Evolutionary conservation across 1,140 invertebrate species (phyloP).

Genomic region (Trachymyrmex septentrionalis): DNA sequence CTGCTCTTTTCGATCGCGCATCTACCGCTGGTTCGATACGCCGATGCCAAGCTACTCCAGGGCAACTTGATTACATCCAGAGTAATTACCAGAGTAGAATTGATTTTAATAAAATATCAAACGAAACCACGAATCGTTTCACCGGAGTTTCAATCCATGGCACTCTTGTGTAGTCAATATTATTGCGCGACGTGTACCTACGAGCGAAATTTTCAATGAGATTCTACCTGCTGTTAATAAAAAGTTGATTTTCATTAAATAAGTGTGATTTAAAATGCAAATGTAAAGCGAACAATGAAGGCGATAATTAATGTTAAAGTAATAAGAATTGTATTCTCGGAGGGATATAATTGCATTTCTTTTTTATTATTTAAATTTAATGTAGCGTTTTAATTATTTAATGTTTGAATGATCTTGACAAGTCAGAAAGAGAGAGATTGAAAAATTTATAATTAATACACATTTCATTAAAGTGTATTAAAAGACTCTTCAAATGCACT

Average conservation of each 20-base stretch:
- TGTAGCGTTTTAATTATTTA: neutral
- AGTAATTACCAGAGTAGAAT: conserved; percentile 61
- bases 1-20: conserved; percentile 43
- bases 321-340: neutral
- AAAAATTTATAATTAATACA: neutral
- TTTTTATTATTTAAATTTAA: neutral
- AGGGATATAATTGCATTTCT: neutral
- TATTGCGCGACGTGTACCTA: neutral
- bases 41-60: conserved; percentile 73
- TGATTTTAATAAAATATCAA: neutral
- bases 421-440: no score
- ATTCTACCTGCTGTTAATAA: neutral
- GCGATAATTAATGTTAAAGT: neutral
- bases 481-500: neutral
- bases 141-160: neutral
- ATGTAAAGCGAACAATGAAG: neutral
- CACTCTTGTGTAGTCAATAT: neutral
- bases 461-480: neutral
- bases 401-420: neutral
- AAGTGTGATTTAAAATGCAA: neutral
- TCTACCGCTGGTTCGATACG: conserved; percentile 34
- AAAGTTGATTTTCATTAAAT: neutral
- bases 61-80: conserved; percentile 72
- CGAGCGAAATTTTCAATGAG: neutral
- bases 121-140: neutral